These are phyloP conservation scores for Poeciliopsis presidionis DNA, from an alignment of 2,797 vertebrate genomes.

Conservation along the genomic window DNA sequence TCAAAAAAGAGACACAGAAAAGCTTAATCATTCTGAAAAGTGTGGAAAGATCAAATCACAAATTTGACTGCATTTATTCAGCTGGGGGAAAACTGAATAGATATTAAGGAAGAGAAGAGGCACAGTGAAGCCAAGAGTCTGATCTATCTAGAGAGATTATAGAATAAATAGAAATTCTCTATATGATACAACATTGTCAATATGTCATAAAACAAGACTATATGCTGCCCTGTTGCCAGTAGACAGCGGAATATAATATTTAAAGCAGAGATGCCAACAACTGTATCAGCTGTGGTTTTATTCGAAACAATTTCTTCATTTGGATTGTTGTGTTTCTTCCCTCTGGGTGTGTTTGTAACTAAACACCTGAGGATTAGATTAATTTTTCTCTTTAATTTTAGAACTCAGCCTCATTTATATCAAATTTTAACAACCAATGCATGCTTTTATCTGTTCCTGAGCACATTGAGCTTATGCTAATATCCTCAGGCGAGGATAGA, in stretches of 20 bases:
- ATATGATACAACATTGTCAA: not conserved
- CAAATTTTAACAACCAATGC: not conserved
- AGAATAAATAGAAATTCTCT: not conserved
- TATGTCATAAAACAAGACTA: not conserved
- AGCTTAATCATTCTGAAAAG: not conserved
- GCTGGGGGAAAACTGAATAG: not conserved
- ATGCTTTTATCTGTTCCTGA: not conserved
- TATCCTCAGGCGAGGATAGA: not conserved
- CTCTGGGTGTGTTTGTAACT: not conserved
- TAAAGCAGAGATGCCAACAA: not conserved
- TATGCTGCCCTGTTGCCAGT: not conserved
- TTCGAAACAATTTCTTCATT: not conserved
- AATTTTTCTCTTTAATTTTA: not conserved
- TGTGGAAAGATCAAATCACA: not conserved
- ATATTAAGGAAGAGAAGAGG: not conserved
- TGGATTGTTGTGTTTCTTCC: not conserved
- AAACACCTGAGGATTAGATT: not conserved
- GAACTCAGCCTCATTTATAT: not conserved
- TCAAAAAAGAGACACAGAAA: not conserved
- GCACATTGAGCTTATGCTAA: not conserved
- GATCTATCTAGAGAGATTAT: not conserved
- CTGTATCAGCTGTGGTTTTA: not conserved
- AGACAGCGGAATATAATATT: not conserved
- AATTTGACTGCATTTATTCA: not conserved
- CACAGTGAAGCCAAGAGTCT: not conserved